Evolutionary conservation across 1,140 invertebrate genomes (phyloP), one percentile per base, ranked within the genome.

Genomic region (Heliconius hewitsoni): DNA sequence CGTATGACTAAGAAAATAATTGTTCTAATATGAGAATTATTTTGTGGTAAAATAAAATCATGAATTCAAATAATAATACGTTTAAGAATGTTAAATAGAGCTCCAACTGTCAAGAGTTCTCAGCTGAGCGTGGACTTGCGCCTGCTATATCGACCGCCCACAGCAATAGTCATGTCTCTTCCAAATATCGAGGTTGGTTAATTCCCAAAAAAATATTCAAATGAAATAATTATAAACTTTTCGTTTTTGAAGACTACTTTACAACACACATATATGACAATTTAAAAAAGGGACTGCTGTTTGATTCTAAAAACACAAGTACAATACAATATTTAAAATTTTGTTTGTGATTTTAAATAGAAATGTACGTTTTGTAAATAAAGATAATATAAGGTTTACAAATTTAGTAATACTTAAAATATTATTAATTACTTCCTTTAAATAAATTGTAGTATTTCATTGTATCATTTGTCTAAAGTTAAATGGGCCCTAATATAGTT

Each of bases 101-200:
- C 23, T 57, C 55, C 73, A 89, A 84, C 79, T 85, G 86, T 89
- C 82, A 86, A 81, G 83, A 84, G 85, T 86, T 87, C 85, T 83
- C 87, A 89, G 84, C 86, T 89, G 86, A 88, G 82, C 83, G 74
- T 82, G 85, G 89, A 86, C 89, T 85, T 91, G 90, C 92, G 91
- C 88, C 81, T 82, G 84, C 85, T 89, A 85, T 93, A 93, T 93
- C 92, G 92, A 93, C 91, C 92, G 91, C 82, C 79, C 18, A 71
- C 76, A 76, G 39, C 46, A 66, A 37, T 89, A 92, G 87, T 79
- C 73, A 79, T 81, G 88, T 55, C 71, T 57, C 30, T 73, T 11
- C 18, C 2, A 74, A 13, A n/a, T 84, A 76, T 90, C 87, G 86
- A 89, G 57, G n/a, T 27, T 27, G 23, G 27, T 27, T 23, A 66